Percentiles rank a stretch among this genome's conserved stretches.
These are phyloP conservation scores for Coenonympha arcania DNA, from an alignment of 2,888 invertebrate species.

Conservation along the genomic window DNA sequence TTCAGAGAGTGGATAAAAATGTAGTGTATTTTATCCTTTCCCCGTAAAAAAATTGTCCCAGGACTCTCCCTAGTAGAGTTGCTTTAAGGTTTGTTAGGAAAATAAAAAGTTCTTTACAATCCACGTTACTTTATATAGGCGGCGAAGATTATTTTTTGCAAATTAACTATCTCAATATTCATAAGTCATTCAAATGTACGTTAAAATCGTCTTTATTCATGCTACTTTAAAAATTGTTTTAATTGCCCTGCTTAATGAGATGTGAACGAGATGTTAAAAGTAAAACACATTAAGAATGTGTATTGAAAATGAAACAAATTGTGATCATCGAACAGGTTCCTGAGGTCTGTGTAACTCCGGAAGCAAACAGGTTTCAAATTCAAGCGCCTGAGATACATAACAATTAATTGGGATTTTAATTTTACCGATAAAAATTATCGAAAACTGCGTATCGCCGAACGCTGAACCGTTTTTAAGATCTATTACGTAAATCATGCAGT, in stretches of 20 bases:
- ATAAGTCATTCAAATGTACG: conserved; percentile 17
- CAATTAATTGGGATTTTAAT: conserved; percentile 65
- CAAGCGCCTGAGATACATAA: conserved; percentile 43
- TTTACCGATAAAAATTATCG: conserved; percentile 55
- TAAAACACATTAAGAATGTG: conserved; percentile 36
- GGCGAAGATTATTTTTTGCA: conserved; percentile 11
- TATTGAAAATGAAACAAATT: conserved; percentile 48
- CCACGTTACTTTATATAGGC: neutral
- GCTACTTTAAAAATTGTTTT: conserved; percentile 20
- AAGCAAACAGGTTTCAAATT: conserved; percentile 65
- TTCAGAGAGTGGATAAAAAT: too few relatives aligned
- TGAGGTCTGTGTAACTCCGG: conserved; percentile 70
- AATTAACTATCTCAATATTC: conserved; percentile 17
- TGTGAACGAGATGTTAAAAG: conserved; percentile 33
- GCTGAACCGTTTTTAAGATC: conserved; percentile 35
- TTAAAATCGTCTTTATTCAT: conserved; percentile 22
- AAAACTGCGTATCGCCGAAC: conserved; percentile 34
- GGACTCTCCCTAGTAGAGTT: too few relatives aligned
- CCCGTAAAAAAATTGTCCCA: too few relatives aligned
- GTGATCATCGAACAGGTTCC: conserved; percentile 48
- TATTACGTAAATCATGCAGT: conserved; percentile 56
- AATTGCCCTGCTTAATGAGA: conserved; percentile 25
- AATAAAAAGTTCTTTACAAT: neutral
- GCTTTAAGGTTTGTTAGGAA: too few relatives aligned
- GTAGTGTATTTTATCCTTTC: too few relatives aligned